Base-by-base conservation (phyloP, 2,113 vertebrate genomes). In the Machaerirhynchus nigripectus region DNA sequence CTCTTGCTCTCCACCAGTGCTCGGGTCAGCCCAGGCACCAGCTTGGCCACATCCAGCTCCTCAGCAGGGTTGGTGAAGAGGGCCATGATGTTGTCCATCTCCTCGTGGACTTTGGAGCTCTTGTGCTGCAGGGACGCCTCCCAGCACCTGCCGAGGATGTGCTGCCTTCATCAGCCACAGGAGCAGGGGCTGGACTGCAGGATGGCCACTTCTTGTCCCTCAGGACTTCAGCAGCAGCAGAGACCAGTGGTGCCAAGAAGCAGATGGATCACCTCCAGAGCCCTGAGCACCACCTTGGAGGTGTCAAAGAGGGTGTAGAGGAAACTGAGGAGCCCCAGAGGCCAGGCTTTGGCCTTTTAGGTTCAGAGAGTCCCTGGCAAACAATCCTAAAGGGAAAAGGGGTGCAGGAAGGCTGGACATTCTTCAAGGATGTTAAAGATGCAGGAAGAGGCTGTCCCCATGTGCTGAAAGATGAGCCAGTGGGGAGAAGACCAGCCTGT, bases 21-120 rank as follows among this genome's bases (percentile, higher is more conserved):
- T 5, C 99, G 99, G 1, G 99, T 98, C 47, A 99, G 98, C 69
- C 97, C 98, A 15, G 97, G 98, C 9, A 98, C 98, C 94, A 99
- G 97, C 61, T 95, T 96, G 33, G 98, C 94, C 92, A 99, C 97
- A 86, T 99, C 98, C 78, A 99, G 98, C 93, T 99, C 98, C 84
- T 98, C 98, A 28, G 98, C 94, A 4, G 98, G 98, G 86, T 98
- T 97, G 15, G 97, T 97, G 74, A 99, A 98, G 89, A 99, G 97
- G 19, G 98, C 98, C 61, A 97, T 97, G 28, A 98, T 96, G 79
- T 98, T 99, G 52, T 99, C 93, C 19, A 99, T 97, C 87, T 99
- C 98, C 93, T 99, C 97, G 0, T 98, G 97, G 13, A 98, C 98
- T 50, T 95, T 94, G 46, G 99, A 98, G 94, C 98, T 99, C 59